Conservation (phyloP, 1,140 invertebrate species). For the Pogonus chalceus region DNA sequence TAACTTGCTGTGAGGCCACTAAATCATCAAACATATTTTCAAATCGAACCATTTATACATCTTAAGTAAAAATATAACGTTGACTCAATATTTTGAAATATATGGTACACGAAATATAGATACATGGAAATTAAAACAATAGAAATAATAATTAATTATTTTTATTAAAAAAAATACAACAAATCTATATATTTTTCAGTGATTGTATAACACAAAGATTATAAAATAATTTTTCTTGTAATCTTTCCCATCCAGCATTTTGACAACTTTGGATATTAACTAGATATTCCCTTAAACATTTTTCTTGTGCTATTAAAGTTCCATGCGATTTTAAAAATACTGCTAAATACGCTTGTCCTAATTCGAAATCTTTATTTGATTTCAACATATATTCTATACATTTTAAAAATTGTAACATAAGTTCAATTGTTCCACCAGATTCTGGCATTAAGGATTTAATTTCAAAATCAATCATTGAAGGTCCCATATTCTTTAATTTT, state of each 20-base stretch:
- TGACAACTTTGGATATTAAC: slow-evolving; percentile 49
- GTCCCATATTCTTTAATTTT: slow-evolving; percentile 70
- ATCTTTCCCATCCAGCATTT: slow-evolving; percentile 49
- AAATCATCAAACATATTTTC: no score
- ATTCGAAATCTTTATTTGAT: slow-evolving; percentile 77
- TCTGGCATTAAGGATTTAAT: slow-evolving; percentile 69
- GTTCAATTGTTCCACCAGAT: slow-evolving; percentile 50
- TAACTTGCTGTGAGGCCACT: no score
- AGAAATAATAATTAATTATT: no score
- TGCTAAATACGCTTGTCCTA: slow-evolving; percentile 84
- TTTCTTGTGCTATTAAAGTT: slow-evolving; percentile 46
- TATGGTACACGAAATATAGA: no score
- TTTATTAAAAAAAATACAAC: no score
- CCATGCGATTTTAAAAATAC: slow-evolving; percentile 84
- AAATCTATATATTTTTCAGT: slow-evolving; percentile 61
- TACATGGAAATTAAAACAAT: no score
- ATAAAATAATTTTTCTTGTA: slow-evolving; percentile 64
- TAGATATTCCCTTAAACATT: slow-evolving; percentile 46
- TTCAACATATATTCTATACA: slow-evolving; percentile 62
- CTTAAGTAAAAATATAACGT: no score
- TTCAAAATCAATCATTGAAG: slow-evolving; percentile 83
- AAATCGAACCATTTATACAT: no score
- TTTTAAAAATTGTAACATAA: slow-evolving; percentile 72
- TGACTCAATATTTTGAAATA: no score
- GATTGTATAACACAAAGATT: slow-evolving; percentile 66